Conservation (phyloP, 2,113 vertebrate species). For the Psilopogon haemacephalus region DNA sequence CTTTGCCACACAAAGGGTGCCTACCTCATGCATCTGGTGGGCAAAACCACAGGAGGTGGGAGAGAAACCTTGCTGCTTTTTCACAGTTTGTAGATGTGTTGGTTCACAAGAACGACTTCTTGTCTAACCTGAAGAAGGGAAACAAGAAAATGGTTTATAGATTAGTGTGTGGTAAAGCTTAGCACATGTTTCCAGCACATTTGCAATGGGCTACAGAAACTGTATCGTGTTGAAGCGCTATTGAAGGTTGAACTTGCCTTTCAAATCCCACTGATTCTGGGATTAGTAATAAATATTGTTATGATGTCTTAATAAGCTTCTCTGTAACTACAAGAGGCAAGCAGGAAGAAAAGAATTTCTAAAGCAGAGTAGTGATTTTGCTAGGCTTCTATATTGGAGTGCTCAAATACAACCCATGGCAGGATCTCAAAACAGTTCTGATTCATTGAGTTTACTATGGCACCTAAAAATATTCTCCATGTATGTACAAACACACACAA, state of each 20-base stretch:
- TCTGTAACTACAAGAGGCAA: neutral
- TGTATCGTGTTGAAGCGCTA: neutral
- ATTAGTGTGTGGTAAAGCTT: fast-evolving
- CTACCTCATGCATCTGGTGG: neutral
- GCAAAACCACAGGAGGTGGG: neutral
- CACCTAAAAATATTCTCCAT: neutral
- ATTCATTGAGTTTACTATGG: neutral
- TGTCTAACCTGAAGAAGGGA: neutral
- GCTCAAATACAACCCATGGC: neutral
- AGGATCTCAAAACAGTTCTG: neutral
- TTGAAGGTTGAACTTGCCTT: neutral
- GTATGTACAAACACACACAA: neutral
- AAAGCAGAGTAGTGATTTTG: neutral
- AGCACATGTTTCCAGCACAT: neutral
- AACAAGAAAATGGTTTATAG: neutral
- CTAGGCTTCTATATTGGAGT: neutral
- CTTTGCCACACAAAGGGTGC: neutral
- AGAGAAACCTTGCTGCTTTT: neutral
- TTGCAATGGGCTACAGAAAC: neutral
- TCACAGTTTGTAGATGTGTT: fast-evolving
- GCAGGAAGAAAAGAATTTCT: neutral
- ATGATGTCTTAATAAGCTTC: neutral
- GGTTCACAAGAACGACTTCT: neutral
- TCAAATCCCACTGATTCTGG: neutral
- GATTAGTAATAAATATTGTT: fast-evolving